Evolutionary conservation across 2,888 invertebrate species (phyloP).

Genomic region (Nowickia ferox): DNA sequence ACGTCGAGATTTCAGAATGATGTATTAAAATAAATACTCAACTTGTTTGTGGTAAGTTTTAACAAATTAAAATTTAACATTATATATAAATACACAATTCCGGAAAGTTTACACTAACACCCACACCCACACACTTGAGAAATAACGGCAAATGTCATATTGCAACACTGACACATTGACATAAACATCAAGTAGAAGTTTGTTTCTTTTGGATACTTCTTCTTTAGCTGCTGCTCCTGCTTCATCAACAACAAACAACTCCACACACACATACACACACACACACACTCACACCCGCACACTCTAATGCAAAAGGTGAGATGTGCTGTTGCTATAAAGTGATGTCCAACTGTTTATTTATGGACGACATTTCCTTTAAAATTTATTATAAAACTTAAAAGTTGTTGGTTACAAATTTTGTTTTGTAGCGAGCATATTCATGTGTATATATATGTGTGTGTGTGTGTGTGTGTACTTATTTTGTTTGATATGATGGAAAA

Average conservation of each 20-base stretch:
- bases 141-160: conserved; percentile 65
- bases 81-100: conserved; percentile 39
- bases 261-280: conserved; percentile 11
- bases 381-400: conserved; percentile 80
- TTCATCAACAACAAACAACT: conserved; percentile 63
- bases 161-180: conserved; percentile 71
- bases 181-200: conserved; percentile 67
- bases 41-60: conserved; percentile 50
- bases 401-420: conserved; percentile 74
- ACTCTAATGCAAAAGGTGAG: conserved; percentile 36
- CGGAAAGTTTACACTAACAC: not conserved
- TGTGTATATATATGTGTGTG: not conserved
- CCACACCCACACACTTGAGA: conserved; percentile 2
- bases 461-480: conserved; percentile 3
- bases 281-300: not conserved
- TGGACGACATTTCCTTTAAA: conserved; percentile 71
- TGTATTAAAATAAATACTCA: conserved; percentile 38
- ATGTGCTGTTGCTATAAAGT: conserved; percentile 55
- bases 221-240: conserved; percentile 35
- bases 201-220: conserved; percentile 34
- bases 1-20: conserved; percentile 25
- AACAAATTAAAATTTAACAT: conserved; percentile 63
- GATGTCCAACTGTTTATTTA: conserved; percentile 69
- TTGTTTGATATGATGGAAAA: conserved; percentile 77
- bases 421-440: not conserved